Base-by-base conservation (phyloP, 2,888 invertebrate genomes). In the Eulithis prunata region DNA sequence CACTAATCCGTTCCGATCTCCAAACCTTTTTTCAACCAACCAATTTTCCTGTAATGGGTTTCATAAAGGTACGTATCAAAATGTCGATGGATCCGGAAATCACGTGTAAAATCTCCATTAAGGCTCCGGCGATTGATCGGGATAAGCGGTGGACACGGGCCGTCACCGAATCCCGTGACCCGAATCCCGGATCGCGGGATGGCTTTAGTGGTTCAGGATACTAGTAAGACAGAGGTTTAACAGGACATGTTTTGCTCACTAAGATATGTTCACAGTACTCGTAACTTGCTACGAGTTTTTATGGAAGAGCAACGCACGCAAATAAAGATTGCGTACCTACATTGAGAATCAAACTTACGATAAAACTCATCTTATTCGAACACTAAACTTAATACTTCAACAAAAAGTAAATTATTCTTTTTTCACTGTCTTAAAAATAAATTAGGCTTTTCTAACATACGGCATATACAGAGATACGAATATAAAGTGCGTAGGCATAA, bases 101-200 rank as follows among this genome's bases (percentile, higher is more conserved):
- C 88, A 91, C 86, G 89, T 90, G 91, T 91, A 89, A 92, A 92
- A 91, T 90, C 90, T 88, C 91, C 89, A 91, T 91, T 91, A 89
- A 85, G 83, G 83, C 86, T 84, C 83, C 85, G 86, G 80, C 81
- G 80, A 89, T 90, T 89, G 90, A 91, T 89, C 83, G 84, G 89
- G 90, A 91, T 90, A 86, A 90, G 85, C 86, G 85, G 86, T 85
- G 88, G 89, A 86, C 87, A 88, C 86, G 87, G 77, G 14, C 54
- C 38, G 38, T 86, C 86, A 85, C 86, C 80, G 82, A 84, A 82
- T 84, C 82, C 84, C 89, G 87, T 91, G 90, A 90, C 89, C 90
- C 82, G 87, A 89, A 90, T 89, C 80, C 75, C 70, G 80, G 78
- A 80, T 79, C 78, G 81, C 74, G 72, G 80, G 84, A 84, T 77